These are phyloP conservation scores for Polia nebulosa DNA, from an alignment of 2,888 invertebrate species.

Conservation along the genomic window DNA sequence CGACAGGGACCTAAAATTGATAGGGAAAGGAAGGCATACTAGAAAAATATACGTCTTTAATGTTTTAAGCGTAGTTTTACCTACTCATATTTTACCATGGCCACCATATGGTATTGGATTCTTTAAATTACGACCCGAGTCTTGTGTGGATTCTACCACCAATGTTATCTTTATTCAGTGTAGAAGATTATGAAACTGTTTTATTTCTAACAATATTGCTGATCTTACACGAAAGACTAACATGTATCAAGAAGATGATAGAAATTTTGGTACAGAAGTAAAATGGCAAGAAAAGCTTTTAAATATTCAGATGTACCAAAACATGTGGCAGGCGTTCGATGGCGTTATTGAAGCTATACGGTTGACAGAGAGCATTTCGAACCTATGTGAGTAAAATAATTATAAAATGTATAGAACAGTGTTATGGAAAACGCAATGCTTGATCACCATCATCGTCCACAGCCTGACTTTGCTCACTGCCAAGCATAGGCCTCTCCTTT, in stretches of 20 bases:
- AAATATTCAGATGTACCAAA: slow-evolving; percentile 9
- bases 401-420: no score
- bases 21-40: slow-evolving; percentile 6
- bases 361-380: slow-evolving; percentile 13
- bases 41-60: slow-evolving; percentile 14
- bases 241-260: slow-evolving; percentile 26
- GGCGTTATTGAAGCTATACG: slow-evolving; percentile 10
- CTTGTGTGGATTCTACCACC: background rate
- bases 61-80: background rate
- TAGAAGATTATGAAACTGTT: slow-evolving; percentile 31
- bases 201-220: slow-evolving; percentile 20
- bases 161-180: background rate
- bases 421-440: no score
- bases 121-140: background rate
- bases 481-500: no score
- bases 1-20: slow-evolving; percentile 13
- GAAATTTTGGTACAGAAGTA: slow-evolving; percentile 7
- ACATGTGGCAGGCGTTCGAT: slow-evolving; percentile 26
- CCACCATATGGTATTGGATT: background rate
- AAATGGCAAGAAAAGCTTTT: slow-evolving; percentile 7
- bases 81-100: background rate
- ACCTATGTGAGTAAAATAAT: slow-evolving; percentile 16
- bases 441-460: no score
- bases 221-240: slow-evolving; percentile 9
- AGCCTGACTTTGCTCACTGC: no score